phyloP scores from a whole-genome alignment of 2,113 vertebrate genomes.

The Thamnaconus septentrionalis region DNA sequence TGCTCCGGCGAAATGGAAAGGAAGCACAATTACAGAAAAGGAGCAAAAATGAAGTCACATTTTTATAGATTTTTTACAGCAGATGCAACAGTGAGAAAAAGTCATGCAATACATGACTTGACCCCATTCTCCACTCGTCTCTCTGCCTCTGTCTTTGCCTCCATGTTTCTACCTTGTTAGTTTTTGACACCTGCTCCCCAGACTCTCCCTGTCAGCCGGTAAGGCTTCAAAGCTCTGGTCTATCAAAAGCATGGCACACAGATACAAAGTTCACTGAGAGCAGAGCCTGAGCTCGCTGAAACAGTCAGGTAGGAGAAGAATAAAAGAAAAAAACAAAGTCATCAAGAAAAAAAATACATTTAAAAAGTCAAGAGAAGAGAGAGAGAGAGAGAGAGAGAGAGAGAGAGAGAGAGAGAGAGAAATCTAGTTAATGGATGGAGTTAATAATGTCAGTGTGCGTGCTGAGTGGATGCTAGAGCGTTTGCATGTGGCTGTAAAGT shows the following conservation, averaged over 20 bases:
- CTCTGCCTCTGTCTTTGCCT: not conserved
- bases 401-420: conserved; percentile 1
- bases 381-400: conserved; percentile 1
- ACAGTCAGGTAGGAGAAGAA: conserved; percentile 8
- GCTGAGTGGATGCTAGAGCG: too few species aligned
- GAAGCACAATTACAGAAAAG: too few species aligned
- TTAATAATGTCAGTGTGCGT: conserved; percentile 8
- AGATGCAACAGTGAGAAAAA: too few species aligned
- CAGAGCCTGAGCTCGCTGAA: conserved; percentile 19
- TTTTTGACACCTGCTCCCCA: conserved; percentile 63
- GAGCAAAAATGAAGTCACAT: too few species aligned
- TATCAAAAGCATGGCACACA: conserved; percentile 41
- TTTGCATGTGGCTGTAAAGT: conserved; percentile 10
- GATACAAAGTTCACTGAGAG: conserved; percentile 34
- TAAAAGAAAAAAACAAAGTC: not conserved
- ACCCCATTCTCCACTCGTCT: not conserved
- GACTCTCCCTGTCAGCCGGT: conserved; percentile 42
- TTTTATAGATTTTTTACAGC: too few species aligned
- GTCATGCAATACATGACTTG: too few species aligned
- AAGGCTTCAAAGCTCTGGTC: conserved; percentile 22
- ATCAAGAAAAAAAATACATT: conserved; percentile 18
- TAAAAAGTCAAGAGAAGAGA: conserved; percentile 8
- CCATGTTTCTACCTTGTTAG: conserved; percentile 42
- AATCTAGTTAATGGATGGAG: conserved; percentile 29
- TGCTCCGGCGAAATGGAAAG: too few species aligned